phyloP scores from a whole-genome alignment of 1,140 invertebrate species.

The Tetragnatha versicolor region DNA sequence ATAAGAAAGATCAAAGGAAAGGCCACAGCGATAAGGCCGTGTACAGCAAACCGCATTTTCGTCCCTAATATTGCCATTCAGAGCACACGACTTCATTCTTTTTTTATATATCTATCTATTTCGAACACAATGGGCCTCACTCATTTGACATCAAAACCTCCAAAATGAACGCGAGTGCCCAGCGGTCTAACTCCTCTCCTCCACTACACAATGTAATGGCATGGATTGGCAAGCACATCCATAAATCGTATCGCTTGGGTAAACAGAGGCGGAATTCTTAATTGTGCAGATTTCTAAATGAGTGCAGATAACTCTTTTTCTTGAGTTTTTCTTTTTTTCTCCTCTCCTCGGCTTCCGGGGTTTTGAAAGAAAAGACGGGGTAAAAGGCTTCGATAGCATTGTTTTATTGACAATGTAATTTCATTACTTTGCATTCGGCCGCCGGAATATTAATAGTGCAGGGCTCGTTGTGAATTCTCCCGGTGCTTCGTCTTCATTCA shows the following conservation, averaged over 20 bases:
- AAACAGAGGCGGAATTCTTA: constrained; percentile 36
- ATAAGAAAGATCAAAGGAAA: not conserved
- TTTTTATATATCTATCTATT: not conserved
- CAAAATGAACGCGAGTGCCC: constrained; percentile 25
- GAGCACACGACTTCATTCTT: not conserved
- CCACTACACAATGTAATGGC: constrained; percentile 25
- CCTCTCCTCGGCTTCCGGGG: constrained; percentile 18
- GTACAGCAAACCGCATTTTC: not conserved
- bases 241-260: constrained; percentile 24
- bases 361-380: not conserved
- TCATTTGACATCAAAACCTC: constrained; percentile 39
- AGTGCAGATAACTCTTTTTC: not conserved
- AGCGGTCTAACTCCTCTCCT: constrained; percentile 17
- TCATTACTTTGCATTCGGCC: constrained; percentile 22
- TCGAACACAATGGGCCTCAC: constrained; percentile 22
- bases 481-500: not conserved
- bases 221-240: not conserved
- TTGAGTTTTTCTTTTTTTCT: constrained; percentile 12
- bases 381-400: constrained; percentile 20
- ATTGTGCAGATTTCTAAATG: constrained; percentile 25
- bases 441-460: constrained; percentile 34
- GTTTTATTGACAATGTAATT: constrained; percentile 48
- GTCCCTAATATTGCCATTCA: constrained; percentile 14
- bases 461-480: constrained; percentile 11
- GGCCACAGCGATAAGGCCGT: not conserved